Percentiles rank a stretch among this genome's conserved stretches.
Conservation (phyloP, 2,113 vertebrate genomes). For the Proterorhinus semilunaris region DNA sequence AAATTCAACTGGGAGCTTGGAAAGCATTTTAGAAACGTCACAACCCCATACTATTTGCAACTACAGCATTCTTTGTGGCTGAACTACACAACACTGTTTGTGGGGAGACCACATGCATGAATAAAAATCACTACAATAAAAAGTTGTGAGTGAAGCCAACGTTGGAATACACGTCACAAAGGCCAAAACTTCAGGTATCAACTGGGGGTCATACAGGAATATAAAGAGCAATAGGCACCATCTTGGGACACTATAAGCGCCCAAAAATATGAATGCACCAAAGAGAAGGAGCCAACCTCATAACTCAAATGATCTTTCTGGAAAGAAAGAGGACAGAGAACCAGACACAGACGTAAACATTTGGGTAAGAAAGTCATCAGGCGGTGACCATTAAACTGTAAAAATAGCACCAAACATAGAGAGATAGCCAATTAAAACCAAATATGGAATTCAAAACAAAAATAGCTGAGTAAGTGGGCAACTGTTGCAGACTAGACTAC, state of each 20-base stretch:
- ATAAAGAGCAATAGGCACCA: background rate
- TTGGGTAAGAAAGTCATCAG: conserved; percentile 31
- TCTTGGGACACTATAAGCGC: too few relatives aligned
- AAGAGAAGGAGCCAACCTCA: conserved; percentile 22
- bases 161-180: conserved; percentile 22
- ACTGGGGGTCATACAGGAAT: background rate
- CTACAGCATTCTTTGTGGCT: background rate
- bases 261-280: background rate
- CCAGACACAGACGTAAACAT: conserved; percentile 45
- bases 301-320: conserved; percentile 11
- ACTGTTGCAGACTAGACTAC: background rate
- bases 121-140: background rate
- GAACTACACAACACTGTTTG: background rate
- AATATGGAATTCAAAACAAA: conserved; percentile 22
- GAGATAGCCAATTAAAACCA: conserved; percentile 22
- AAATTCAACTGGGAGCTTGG: conserved; percentile 41
- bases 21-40: conserved; percentile 10
- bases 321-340: conserved; percentile 24
- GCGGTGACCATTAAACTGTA: conserved; percentile 24
- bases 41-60: conserved; percentile 26
- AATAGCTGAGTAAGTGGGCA: conserved; percentile 7
- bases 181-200: background rate
- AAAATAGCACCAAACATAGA: conserved; percentile 31
- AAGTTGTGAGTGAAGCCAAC: conserved; percentile 10
- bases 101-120: background rate